Percentiles rank a stretch among this genome's conserved stretches.
These are phyloP conservation scores for Agrochola circellaris DNA, from an alignment of 2,888 invertebrate species.

Conservation along the genomic window DNA sequence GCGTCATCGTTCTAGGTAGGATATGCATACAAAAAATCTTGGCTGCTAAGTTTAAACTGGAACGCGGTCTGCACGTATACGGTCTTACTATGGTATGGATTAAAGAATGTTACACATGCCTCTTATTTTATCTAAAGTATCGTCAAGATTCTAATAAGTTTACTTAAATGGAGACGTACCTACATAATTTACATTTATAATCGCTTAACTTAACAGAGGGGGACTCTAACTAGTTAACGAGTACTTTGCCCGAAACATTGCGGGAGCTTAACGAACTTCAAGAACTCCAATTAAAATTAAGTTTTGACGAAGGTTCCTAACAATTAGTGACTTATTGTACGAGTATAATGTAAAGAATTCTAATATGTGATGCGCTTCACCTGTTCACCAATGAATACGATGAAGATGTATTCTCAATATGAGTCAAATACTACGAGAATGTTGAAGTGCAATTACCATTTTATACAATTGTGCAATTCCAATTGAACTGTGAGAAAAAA, in stretches of 20 bases:
- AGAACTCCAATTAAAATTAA: constrained; percentile 46
- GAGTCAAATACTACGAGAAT: constrained; percentile 62
- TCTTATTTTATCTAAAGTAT: constrained; percentile 37
- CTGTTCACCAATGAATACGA: constrained; percentile 47
- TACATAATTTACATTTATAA: constrained; percentile 52
- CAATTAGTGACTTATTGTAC: constrained; percentile 25
- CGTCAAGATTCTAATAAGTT: constrained; percentile 49
- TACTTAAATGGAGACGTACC: constrained; percentile 28
- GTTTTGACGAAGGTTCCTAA: constrained; percentile 22
- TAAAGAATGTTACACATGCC: constrained; percentile 41
- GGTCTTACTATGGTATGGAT: constrained; percentile 21
- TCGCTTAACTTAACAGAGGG: constrained; percentile 30
- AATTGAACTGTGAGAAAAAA: constrained; percentile 68
- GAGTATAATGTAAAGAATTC: constrained; percentile 33
- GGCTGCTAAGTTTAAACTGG: constrained; percentile 17
- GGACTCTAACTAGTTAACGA: constrained; percentile 19
- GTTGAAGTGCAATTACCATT: constrained; percentile 66
- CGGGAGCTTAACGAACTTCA: constrained; percentile 34
- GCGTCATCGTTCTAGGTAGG: constrained; percentile 5
- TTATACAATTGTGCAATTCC: constrained; percentile 65
- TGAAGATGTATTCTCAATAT: constrained; percentile 65
- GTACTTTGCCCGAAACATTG: constrained; percentile 49
- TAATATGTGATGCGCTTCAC: constrained; percentile 40
- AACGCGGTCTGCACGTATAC: constrained; percentile 20
- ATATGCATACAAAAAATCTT: constrained; percentile 26